Conservation (phyloP, 2,888 invertebrate species). For the Drosophila histrio region DNA sequence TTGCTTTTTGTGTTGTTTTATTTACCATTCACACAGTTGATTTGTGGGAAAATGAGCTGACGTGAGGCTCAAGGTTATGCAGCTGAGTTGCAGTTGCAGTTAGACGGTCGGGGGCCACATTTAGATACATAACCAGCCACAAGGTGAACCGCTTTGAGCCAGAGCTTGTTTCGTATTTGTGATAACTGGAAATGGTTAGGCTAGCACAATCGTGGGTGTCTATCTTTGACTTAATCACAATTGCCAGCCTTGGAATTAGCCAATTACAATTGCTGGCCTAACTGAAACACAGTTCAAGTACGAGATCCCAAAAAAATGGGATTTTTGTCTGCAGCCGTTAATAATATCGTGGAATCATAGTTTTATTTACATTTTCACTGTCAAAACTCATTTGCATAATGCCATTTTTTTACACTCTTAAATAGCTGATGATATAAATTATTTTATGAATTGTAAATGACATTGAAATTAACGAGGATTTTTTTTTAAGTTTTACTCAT, state of each 20-base stretch:
- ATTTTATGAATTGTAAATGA: slow-evolving; percentile 46
- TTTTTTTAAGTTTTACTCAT: not conserved
- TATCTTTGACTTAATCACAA: not conserved
- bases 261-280: slow-evolving; percentile 6
- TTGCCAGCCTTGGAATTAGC: slow-evolving; percentile 21
- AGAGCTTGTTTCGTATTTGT: slow-evolving; percentile 11
- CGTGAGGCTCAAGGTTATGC: slow-evolving; percentile 46
- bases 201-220: slow-evolving; percentile 33
- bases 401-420: not conserved
- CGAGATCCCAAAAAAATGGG: not conserved
- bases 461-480: slow-evolving; percentile 37
- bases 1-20: slow-evolving; percentile 13
- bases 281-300: not conserved
- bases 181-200: slow-evolving; percentile 13
- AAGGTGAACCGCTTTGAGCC: slow-evolving; percentile 53
- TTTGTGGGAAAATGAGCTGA: slow-evolving; percentile 58
- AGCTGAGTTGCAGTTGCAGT: slow-evolving; percentile 34
- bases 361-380: slow-evolving; percentile 18
- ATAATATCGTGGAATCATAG: not conserved
- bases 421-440: slow-evolving; percentile 27
- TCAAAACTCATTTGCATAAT: slow-evolving; percentile 45
- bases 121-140: slow-evolving; percentile 16
- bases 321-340: slow-evolving; percentile 14
- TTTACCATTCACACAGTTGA: slow-evolving; percentile 47
- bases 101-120: slow-evolving; percentile 28